These are phyloP conservation scores for Mus musculus DNA, from an alignment of 2,113 vertebrate species.

Conservation along the genomic window GRCm39 chr1:176790501-176791000, in stretches of 20 bases:
- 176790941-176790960: slow-evolving; percentile 10
- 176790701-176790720: neutral
- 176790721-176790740: neutral
- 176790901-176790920: neutral
- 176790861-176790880: neutral
- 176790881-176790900: neutral
- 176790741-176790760: neutral
- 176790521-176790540: neutral
- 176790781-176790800: neutral
- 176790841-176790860: neutral
- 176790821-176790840: neutral
- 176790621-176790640: neutral
- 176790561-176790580: neutral
- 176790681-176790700: neutral
- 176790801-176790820: neutral
- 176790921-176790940: neutral
- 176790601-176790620: neutral
- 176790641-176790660: neutral
- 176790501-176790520: neutral
- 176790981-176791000: neutral
- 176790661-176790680: neutral
- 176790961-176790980: neutral
- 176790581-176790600: neutral
- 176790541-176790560: neutral
- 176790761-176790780: neutral